Conservation (phyloP, 2,888 invertebrate genomes). For the Apoda limacodes region DNA sequence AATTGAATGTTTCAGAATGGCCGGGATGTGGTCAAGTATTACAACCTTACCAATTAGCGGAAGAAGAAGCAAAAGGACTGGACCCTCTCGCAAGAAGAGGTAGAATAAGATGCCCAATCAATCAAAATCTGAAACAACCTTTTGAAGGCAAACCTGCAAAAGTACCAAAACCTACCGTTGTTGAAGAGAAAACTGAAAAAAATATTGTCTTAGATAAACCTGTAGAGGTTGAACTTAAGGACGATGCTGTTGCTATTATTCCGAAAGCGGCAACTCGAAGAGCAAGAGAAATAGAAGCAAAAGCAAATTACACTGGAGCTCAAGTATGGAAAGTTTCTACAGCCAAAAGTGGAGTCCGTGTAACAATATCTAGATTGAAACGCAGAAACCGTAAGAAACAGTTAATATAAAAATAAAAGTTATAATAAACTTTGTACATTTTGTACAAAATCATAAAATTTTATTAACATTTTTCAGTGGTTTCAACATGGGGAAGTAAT, state of each 20-base stretch:
- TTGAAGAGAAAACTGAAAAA: constrained; percentile 17
- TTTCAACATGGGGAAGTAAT: constrained; percentile 76
- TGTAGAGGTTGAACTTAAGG: constrained; percentile 12
- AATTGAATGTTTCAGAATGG: constrained; percentile 37
- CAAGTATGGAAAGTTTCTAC: constrained; percentile 79
- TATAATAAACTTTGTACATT: too few relatives aligned
- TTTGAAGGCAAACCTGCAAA: constrained; percentile 21
- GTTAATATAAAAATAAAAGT: background rate
- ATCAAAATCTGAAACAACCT: constrained; percentile 17
- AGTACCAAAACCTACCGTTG: constrained; percentile 19
- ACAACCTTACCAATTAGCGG: constrained; percentile 29
- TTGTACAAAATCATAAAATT: constrained; percentile 4
- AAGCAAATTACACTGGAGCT: constrained; percentile 78
- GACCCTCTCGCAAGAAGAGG: constrained; percentile 16
- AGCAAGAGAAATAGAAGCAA: constrained; percentile 26
- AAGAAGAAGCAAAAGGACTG: constrained; percentile 6
- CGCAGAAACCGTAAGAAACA: constrained; percentile 46
- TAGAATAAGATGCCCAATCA: constrained; percentile 14
- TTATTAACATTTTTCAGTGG: constrained; percentile 47
- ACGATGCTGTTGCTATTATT: constrained; percentile 19
- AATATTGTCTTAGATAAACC: constrained; percentile 15
- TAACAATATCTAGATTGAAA: constrained; percentile 36
- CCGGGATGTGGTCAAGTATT: constrained; percentile 45
- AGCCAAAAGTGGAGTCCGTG: constrained; percentile 55
- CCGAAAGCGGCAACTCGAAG: constrained; percentile 23